These are phyloP conservation scores for Chroicocephalus ridibundus DNA, from an alignment of 2,113 vertebrate species.

Conservation along the genomic window DNA sequence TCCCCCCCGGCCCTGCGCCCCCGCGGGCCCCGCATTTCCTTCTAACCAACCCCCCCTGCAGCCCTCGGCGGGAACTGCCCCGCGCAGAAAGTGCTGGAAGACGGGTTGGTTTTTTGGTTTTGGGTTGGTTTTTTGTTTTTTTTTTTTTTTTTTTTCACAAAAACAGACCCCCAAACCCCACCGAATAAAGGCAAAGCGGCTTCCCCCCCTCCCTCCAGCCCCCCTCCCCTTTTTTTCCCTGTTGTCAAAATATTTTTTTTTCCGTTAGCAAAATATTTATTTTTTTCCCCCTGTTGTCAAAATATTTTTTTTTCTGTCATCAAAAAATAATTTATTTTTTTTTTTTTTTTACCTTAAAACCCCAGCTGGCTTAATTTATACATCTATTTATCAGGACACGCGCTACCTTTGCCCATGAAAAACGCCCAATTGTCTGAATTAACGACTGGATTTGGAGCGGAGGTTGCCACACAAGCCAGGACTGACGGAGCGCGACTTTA, in stretches of 20 bases:
- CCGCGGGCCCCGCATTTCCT: neutral
- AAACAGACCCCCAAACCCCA: neutral
- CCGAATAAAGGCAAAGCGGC: neutral
- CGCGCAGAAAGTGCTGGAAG: neutral
- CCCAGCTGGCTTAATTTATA: neutral
- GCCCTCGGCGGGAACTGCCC: neutral
- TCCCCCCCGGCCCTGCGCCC: neutral
- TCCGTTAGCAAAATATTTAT: neutral
- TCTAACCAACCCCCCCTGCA: neutral
- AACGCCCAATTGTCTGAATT: neutral
- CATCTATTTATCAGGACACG: neutral
- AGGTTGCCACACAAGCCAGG: neutral
- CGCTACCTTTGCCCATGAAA: neutral
- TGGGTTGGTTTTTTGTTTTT: neutral
- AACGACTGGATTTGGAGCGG: neutral
- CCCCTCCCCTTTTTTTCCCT: neutral
- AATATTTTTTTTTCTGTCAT: neutral
- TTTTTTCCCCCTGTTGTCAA: neutral
- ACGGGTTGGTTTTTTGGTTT: too few relatives aligned
- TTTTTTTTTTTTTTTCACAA: neutral
- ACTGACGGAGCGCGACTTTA: neutral
- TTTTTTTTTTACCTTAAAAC: neutral
- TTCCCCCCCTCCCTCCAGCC: fast-evolving
- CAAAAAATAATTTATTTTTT: too few relatives aligned
- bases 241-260: neutral